phyloP scores from a whole-genome alignment of 2,113 vertebrate species.

The Athene noctua region DNA sequence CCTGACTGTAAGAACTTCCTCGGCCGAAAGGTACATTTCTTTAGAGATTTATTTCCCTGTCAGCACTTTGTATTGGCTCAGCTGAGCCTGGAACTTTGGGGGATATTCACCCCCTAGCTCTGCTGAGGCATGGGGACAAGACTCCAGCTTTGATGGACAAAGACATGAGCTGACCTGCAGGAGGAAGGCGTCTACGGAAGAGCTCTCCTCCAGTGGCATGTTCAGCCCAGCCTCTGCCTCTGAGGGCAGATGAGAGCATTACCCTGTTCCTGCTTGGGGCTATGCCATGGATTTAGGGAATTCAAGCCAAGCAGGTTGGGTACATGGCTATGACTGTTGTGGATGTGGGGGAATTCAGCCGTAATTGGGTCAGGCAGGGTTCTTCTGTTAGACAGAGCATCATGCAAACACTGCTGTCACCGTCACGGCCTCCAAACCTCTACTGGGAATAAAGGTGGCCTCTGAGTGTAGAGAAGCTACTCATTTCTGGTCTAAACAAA shows the following conservation, averaged over 20 bases:
- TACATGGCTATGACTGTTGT: background rate
- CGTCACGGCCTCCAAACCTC: background rate
- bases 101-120: background rate
- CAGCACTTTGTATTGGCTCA: background rate
- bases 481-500: background rate
- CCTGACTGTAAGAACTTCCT: background rate
- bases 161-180: background rate
- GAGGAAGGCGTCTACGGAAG: background rate
- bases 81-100: background rate
- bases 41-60: background rate
- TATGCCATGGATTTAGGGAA: background rate
- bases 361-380: background rate
- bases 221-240: background rate
- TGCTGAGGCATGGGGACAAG: background rate
- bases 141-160: background rate
- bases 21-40: background rate
- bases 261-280: background rate
- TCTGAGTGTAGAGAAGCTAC: background rate
- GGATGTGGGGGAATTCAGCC: background rate
- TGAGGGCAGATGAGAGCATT: background rate
- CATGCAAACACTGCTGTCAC: background rate
- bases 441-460: background rate
- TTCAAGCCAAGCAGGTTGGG: background rate
- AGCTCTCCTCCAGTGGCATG: background rate
- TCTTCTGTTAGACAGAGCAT: background rate